Conservation (phyloP, 2,888 invertebrate genomes). For the Saturnia japonica region DNA sequence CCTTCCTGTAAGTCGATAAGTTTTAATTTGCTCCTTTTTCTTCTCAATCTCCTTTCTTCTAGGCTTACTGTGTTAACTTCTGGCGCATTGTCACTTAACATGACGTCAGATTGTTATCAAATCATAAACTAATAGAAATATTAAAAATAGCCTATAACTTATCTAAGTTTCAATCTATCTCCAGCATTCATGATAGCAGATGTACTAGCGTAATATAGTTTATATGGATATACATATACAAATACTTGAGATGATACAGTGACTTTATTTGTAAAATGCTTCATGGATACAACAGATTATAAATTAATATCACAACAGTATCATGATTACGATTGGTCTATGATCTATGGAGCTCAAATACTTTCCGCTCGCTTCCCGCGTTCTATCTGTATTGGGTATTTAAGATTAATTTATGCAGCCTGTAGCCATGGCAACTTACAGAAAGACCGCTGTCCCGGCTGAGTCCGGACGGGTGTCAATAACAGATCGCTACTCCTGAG, state of each 20-base stretch:
- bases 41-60: not conserved
- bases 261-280: not conserved
- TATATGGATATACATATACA: too few species aligned
- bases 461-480: too few species aligned
- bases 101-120: not conserved
- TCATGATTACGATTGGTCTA: not conserved
- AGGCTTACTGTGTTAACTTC: not conserved
- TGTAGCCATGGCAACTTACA: too few species aligned
- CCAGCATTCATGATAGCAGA: too few species aligned
- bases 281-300: not conserved
- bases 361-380: not conserved
- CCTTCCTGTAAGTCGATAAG: conserved; percentile 69
- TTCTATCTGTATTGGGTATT: not conserved
- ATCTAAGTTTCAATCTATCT: too few species aligned
- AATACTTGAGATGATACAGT: too few species aligned
- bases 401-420: not conserved
- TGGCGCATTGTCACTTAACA: not conserved
- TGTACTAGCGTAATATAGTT: too few species aligned
- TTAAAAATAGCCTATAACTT: too few species aligned
- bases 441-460: too few species aligned
- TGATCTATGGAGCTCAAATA: not conserved
- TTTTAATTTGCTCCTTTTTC: not conserved
- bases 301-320: not conserved
- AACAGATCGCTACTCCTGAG: too few species aligned
- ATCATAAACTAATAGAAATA: not conserved